Evolutionary conservation across 2,797 vertebrate species (phyloP), one percentile per base, ranked within the genome.

Genomic region (Mormyrus proboscirostris): DNA sequence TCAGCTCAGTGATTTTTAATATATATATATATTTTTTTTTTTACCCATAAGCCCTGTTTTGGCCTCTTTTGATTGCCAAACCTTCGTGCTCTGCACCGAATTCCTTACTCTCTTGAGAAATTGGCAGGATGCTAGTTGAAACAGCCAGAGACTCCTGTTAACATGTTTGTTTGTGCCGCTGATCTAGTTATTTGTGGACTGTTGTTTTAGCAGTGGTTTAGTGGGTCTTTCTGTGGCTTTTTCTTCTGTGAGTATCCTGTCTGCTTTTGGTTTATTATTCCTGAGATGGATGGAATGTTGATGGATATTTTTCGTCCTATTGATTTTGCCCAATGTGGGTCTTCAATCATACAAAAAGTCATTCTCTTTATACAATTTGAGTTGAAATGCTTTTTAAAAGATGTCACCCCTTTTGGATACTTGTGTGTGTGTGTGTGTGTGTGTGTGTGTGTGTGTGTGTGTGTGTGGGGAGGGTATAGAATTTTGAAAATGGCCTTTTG

Each of bases 161-260:
- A 38, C 29, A 73, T 33, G 33, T 65, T 29, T 65, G 69, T 73
- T 38, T 44, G 22, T 86, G 22, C 84, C 25, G 50, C 50, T 86
- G 84, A 86, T 55, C 22, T 53, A 55, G 84, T 53, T 87, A 86
- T 86, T 55, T 59, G 33, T 33, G 29, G 53, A 22, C 50, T 38
- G 57, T 41, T 59, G 33, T 55, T 59, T 33, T 87, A 33, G 47
- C 83, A 51, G 41, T 19, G 83, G 50, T 82, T 82, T 49, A 55
- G 49, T 86, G 83, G 12, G 83, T 86, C 83, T 86, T 33, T 82
- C 76, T 29, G 47, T 86, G 83, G 83, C 83, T 53, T 55, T 86
- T 53, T 51, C 29, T 55, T 53, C 83, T 86, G 50, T 86, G 12
- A 51, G 50, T 53, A 55, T 55, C 14, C 83, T 53, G 49, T 82